Conservation (phyloP, 2,113 vertebrate genomes). For the Argyrosomus japonicus region DNA sequence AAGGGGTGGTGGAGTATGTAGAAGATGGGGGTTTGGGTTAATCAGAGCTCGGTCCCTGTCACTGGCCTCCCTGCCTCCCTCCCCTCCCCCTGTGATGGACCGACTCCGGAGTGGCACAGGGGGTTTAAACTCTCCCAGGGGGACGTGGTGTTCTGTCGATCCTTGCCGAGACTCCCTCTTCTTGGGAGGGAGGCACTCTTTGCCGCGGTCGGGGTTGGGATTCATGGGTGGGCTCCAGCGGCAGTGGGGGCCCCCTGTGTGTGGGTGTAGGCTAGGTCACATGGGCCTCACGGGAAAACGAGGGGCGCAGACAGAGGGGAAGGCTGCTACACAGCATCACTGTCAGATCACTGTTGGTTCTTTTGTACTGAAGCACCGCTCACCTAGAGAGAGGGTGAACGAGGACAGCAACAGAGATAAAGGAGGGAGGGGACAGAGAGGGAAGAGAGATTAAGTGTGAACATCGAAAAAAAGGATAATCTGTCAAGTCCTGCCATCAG, state of each 20-base stretch:
- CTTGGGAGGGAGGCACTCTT: constrained; percentile 88
- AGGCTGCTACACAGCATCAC: constrained; percentile 82
- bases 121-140: constrained; percentile 83
- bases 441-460: constrained; percentile 34
- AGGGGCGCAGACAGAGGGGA: constrained; percentile 75
- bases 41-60: constrained; percentile 65
- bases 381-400: constrained; percentile 63
- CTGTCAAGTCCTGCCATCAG: constrained; percentile 48
- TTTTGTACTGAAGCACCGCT: constrained; percentile 62
- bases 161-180: constrained; percentile 87
- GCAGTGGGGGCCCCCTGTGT: constrained; percentile 77
- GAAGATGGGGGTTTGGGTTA: constrained; percentile 73
- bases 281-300: constrained; percentile 85
- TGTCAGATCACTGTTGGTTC: constrained; percentile 69
- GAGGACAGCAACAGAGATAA: constrained; percentile 20
- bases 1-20: constrained; percentile 73
- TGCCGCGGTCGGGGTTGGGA: constrained; percentile 85
- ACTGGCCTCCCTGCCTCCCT: constrained; percentile 69
- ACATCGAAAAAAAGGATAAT: constrained; percentile 27
- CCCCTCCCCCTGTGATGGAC: constrained; percentile 70
- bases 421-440: constrained; percentile 9
- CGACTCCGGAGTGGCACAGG: constrained; percentile 81
- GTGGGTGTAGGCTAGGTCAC: constrained; percentile 85
- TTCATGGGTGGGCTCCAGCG: constrained; percentile 86
- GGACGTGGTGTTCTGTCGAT: constrained; percentile 72